Base-by-base conservation (phyloP, 2,797 vertebrate genomes). In the Pogonophryne albipinna region DNA sequence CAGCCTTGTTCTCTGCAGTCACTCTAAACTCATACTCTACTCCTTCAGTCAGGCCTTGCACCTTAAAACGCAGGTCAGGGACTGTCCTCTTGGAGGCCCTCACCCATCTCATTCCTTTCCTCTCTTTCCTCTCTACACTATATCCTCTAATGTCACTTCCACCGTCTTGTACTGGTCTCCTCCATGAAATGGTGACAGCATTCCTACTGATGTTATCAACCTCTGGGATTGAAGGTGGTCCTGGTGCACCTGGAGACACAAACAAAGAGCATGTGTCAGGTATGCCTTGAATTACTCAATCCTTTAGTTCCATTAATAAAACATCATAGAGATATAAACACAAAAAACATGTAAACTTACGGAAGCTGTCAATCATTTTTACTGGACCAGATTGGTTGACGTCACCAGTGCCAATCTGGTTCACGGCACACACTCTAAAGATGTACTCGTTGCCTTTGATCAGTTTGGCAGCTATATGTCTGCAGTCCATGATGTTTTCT, bases 381-480 rank as follows among this genome's bases (percentile, higher is more conserved):
- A 99, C 95, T 83, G 98, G 96, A 87, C 94, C 96, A 72, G 98
- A 99, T 78, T 97, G 96, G 70, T 93, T 95, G 60, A 96, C 93
- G 89, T 99, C 98, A 90, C 98, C 98, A 71, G 92, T 95, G 84
- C 98, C 98, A 78, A 97, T 99, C 3, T 98, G 96, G 91, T 99
- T 99, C 69, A 99, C 94, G 72, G 97, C 98, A 74, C 91, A 97
- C 69, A 98, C 98, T 85, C 97, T 97, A 93, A 99, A 99, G 91
- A 99, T 92, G 83, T 99, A 99, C 81, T 99, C 98, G 49, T 99
- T 99, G 93, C 98, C 98, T 91, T 98, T 97, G 90, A 99, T 99
- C 57, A 99, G 94, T 89, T 99, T 99, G 89, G 89, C 94, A 58
- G 96, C 96, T 82, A 98, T 92, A 78, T 95, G 93, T 89, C 98